A percentile compares a stretch with the other conserved stretches of the same genome.
Conservation (phyloP, 2,888 invertebrate genomes). For the Conomelus anceps region DNA sequence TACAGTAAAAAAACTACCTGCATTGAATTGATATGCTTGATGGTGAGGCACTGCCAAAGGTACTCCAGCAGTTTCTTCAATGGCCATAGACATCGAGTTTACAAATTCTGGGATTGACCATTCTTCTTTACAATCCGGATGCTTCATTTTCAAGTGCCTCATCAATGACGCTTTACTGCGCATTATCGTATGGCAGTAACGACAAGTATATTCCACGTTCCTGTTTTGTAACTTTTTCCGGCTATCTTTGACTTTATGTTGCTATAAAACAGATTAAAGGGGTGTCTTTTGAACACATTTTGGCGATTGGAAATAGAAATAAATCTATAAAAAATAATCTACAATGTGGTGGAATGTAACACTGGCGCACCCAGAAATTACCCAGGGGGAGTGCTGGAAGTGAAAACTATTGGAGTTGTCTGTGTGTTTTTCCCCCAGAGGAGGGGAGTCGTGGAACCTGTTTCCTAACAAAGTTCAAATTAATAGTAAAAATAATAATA, state of each 20-base stretch:
- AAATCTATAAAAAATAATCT: too few species aligned
- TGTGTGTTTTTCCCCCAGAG: too few species aligned
- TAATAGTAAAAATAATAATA: too few species aligned
- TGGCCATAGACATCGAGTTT: background rate
- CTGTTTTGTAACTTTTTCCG: background rate
- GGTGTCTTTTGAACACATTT: too few species aligned
- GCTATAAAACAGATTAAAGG: background rate
- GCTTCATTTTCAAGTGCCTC: background rate
- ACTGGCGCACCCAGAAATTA: too few species aligned
- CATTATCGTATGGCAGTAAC: background rate
- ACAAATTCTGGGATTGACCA: background rate
- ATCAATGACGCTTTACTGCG: background rate
- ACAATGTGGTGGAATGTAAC: too few species aligned
- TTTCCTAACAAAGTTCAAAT: too few species aligned
- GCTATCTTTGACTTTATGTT: background rate
- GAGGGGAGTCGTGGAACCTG: too few species aligned
- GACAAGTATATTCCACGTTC: background rate
- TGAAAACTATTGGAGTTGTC: too few species aligned
- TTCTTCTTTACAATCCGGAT: background rate
- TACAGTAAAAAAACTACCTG: background rate
- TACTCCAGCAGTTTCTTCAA: background rate
- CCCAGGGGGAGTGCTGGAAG: too few species aligned
- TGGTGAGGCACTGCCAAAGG: too few species aligned
- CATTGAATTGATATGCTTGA: background rate
- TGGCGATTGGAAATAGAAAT: too few species aligned